These are phyloP conservation scores for Poecilobothrus nobilitatus DNA, from an alignment of 2,888 invertebrate genomes.

Conservation along the genomic window DNA sequence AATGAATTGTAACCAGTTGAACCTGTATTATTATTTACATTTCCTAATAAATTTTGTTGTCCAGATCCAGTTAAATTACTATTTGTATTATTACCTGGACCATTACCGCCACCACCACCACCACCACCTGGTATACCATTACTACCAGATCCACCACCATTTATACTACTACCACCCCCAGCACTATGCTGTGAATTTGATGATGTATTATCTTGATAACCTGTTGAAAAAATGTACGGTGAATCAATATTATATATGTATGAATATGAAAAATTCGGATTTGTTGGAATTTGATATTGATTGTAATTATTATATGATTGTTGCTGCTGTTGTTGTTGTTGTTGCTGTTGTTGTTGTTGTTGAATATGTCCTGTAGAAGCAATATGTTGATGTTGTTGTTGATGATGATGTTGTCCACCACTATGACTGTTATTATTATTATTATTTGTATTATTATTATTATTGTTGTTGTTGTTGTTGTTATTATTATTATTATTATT, in stretches of 20 bases:
- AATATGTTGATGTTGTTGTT: slow-evolving; percentile 28
- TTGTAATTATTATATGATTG: slow-evolving; percentile 36
- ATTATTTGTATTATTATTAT: slow-evolving; percentile 17
- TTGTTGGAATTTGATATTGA: slow-evolving; percentile 38
- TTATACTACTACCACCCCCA: slow-evolving; percentile 43
- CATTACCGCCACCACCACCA: background rate
- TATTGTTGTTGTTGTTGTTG: slow-evolving; percentile 24
- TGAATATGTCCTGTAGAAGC: slow-evolving; percentile 20
- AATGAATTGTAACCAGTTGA: slow-evolving; percentile 42
- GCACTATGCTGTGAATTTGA: slow-evolving; percentile 43
- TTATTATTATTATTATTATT: slow-evolving; percentile 29
- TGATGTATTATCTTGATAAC: slow-evolving; percentile 44
- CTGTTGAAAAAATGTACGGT: slow-evolving; percentile 47
- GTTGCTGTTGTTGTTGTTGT: slow-evolving; percentile 31
- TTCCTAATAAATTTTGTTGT: slow-evolving; percentile 1
- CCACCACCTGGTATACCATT: slow-evolving; percentile 33
- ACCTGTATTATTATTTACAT: slow-evolving; percentile 7
- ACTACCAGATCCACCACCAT: slow-evolving; percentile 45
- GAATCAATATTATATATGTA: slow-evolving; percentile 50
- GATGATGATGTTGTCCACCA: slow-evolving; percentile 31
- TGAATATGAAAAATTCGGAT: slow-evolving; percentile 43
- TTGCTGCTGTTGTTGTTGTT: slow-evolving; percentile 36
- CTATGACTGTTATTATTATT: slow-evolving; percentile 22
- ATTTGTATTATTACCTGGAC: slow-evolving; percentile 20
- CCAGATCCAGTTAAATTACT: slow-evolving; percentile 15